phyloP scores from a whole-genome alignment of 2,113 vertebrate species.

The Silurus glanis region DNA sequence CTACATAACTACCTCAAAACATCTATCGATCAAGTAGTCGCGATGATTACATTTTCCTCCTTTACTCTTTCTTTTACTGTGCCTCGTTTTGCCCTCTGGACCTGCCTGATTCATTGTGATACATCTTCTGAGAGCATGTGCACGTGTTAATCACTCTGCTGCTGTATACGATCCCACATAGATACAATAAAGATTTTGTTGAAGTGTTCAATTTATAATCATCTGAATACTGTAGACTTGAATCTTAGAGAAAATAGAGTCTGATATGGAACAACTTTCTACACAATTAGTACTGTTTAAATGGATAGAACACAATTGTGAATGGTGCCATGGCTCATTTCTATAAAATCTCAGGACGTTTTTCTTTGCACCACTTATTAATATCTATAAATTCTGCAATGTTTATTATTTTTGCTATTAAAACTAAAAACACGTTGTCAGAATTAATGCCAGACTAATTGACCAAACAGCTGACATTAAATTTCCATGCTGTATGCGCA shows the following conservation, averaged over 20 bases:
- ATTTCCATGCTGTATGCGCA: not conserved
- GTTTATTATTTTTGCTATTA: not conserved
- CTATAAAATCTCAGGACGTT: not conserved
- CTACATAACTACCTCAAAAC: not conserved
- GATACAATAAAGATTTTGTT: not conserved
- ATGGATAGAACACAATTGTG: not conserved
- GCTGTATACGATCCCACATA: not conserved
- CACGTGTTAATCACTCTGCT: not conserved
- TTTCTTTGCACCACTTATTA: not conserved
- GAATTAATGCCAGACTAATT: not conserved
- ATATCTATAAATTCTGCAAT: not conserved
- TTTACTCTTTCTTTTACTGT: not conserved
- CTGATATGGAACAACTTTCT: not conserved
- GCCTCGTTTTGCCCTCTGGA: not conserved
- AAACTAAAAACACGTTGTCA: not conserved
- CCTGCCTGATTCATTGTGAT: not conserved
- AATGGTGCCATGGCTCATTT: not conserved
- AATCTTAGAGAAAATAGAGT: not conserved
- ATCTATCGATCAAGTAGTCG: not conserved
- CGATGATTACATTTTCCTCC: not conserved
- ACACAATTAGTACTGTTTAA: not conserved
- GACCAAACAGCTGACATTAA: not conserved
- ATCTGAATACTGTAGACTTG: not conserved
- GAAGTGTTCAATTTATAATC: not conserved
- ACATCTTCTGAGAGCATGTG: not conserved